phyloP scores from a whole-genome alignment of 2,888 invertebrate species.

The Deroplatys truncata region DNA sequence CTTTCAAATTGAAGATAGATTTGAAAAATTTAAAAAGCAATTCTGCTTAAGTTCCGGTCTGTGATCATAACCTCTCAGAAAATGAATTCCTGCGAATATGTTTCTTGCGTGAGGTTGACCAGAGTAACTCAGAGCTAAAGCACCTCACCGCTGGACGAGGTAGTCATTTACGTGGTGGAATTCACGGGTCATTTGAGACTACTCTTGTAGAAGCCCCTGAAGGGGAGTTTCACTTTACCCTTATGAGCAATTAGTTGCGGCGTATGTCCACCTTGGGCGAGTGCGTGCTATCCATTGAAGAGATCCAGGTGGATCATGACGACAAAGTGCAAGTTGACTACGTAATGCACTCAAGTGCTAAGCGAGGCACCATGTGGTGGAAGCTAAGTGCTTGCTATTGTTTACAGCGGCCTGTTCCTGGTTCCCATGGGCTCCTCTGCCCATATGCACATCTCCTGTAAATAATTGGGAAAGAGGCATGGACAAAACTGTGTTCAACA shows the following conservation, averaged over 20 bases:
- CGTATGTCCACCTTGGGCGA: neutral
- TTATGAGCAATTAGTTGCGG: no score
- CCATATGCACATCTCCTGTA: neutral
- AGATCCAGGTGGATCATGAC: neutral
- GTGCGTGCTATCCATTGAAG: neutral
- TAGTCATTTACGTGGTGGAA: no score
- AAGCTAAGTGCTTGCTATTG: neutral
- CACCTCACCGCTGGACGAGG: no score
- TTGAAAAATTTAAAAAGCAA: no score
- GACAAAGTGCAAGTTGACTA: neutral
- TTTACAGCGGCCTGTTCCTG: neutral
- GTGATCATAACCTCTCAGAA: no score
- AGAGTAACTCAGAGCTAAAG: no score
- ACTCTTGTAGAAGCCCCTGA: no score
- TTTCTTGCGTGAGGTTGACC: no score
- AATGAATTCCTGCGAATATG: no score
- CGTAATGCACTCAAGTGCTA: neutral
- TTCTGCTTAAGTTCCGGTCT: no score
- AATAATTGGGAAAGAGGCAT: neutral
- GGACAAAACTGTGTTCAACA: neutral
- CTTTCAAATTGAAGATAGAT: no score
- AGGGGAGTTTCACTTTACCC: neutral
- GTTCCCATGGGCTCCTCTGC: neutral
- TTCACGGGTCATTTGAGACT: no score
- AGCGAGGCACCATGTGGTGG: neutral